Percentiles rank a stretch among this genome's conserved stretches.
Evolutionary conservation across 64 coral and sea anemone species (phyloP).

Genomic region (Stichodactyla mertensii): DNA sequence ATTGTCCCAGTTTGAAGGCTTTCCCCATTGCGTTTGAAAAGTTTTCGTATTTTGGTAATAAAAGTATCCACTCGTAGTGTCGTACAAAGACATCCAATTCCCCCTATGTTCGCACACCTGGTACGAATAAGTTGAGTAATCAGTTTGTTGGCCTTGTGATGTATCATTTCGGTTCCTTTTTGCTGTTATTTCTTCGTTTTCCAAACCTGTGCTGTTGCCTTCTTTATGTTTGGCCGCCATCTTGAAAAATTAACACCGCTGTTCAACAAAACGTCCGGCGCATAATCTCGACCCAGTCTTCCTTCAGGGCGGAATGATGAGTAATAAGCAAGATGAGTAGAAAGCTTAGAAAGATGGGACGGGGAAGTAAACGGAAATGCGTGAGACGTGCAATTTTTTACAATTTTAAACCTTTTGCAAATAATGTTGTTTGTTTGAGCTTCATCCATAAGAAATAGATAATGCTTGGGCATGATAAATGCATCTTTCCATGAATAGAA

Average conservation of each 20-base stretch:
- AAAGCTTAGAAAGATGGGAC: background rate
- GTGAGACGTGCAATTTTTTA: no score
- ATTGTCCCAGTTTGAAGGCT: constrained; percentile 61
- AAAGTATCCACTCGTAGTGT: constrained; percentile 56
- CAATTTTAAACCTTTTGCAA: no score
- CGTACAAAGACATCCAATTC: constrained; percentile 64
- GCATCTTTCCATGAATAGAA: no score
- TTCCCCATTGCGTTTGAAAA: constrained; percentile 65
- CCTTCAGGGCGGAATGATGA: background rate
- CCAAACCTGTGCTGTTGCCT: background rate
- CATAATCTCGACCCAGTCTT: background rate
- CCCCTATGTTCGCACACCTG: constrained; percentile 74
- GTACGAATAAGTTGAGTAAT: background rate
- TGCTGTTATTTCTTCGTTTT: constrained; percentile 23
- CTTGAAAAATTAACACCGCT: constrained; percentile 14
- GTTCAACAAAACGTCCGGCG: background rate
- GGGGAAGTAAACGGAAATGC: background rate
- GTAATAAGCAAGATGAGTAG: background rate
- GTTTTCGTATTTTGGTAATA: constrained; percentile 62
- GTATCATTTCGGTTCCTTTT: background rate
- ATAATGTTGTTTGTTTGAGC: no score
- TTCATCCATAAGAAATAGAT: no score
- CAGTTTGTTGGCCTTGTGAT: background rate
- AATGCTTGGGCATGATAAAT: no score
- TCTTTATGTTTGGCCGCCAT: constrained; percentile 60